A percentile compares a stretch with the other conserved stretches of the same genome.
phyloP scores from a whole-genome alignment of 2,797 vertebrate genomes.

The Helarctos malayanus region DNA sequence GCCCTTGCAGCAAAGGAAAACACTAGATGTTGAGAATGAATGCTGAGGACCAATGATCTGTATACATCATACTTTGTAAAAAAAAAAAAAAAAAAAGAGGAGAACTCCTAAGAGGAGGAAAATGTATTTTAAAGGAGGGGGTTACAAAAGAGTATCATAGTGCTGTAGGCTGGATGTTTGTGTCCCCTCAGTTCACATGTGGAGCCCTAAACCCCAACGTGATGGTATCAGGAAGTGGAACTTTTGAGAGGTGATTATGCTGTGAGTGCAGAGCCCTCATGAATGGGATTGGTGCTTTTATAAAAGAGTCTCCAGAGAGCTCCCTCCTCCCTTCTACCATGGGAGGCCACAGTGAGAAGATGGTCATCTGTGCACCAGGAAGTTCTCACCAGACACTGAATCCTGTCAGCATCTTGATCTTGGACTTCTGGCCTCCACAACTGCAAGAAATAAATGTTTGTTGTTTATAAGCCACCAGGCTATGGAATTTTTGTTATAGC shows the following conservation, averaged over 20 bases:
- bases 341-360: background rate
- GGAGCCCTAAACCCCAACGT: background rate
- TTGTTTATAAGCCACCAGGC: background rate
- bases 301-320: background rate
- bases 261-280: background rate
- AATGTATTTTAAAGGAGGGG: background rate
- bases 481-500: background rate
- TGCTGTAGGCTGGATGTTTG: background rate
- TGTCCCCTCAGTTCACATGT: background rate
- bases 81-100: background rate
- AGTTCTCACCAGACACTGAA: background rate
- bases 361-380: background rate
- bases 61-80: background rate
- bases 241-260: background rate
- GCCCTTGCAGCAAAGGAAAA: background rate
- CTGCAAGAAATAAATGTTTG: background rate
- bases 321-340: background rate
- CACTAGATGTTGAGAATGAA: background rate
- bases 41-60: background rate
- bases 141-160: background rate
- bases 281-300: background rate
- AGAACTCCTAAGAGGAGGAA: conserved; percentile 4
- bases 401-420: background rate
- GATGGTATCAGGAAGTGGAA: background rate
- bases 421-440: background rate